A percentile compares a stretch with the other conserved stretches of the same genome.
Evolutionary conservation across 2,888 invertebrate genomes (phyloP).

Genomic region (Cotesia congregata): DNA sequence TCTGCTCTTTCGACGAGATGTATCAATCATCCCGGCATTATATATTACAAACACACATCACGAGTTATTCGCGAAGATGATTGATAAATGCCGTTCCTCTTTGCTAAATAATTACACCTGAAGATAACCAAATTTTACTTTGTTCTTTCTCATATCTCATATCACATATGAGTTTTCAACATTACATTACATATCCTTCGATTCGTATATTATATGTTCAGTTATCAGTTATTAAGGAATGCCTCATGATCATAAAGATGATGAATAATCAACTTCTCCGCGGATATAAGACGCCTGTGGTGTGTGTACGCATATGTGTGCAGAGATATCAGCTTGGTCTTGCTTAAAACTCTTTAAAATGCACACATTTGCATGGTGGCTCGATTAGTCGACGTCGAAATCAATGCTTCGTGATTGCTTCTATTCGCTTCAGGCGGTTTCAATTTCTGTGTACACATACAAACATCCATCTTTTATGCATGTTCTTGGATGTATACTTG

Average conservation of each 20-base stretch:
- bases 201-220: not conserved
- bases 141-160: too few relatives aligned
- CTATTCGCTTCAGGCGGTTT: constrained; percentile 46
- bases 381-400: constrained; percentile 51
- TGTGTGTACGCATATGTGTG: not conserved
- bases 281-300: too few relatives aligned
- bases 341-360: constrained; percentile 50
- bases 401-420: constrained; percentile 53
- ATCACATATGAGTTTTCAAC: too few relatives aligned
- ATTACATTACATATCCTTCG: not conserved
- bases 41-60: constrained; percentile 5
- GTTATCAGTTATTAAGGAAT: not conserved
- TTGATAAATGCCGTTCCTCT: constrained; percentile 17
- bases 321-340: constrained; percentile 24
- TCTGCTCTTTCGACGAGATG: constrained; percentile 9
- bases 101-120: constrained; percentile 31
- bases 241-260: constrained; percentile 29
- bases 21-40: constrained; percentile 12
- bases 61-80: not conserved
- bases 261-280: constrained; percentile 36
- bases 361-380: constrained; percentile 50
- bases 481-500: not conserved
- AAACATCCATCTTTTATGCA: not conserved
- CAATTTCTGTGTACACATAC: constrained; percentile 19
- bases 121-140: constrained; percentile 16